Conservation (phyloP, 2,113 vertebrate species). For the Marcusenius ussheri region DNA sequence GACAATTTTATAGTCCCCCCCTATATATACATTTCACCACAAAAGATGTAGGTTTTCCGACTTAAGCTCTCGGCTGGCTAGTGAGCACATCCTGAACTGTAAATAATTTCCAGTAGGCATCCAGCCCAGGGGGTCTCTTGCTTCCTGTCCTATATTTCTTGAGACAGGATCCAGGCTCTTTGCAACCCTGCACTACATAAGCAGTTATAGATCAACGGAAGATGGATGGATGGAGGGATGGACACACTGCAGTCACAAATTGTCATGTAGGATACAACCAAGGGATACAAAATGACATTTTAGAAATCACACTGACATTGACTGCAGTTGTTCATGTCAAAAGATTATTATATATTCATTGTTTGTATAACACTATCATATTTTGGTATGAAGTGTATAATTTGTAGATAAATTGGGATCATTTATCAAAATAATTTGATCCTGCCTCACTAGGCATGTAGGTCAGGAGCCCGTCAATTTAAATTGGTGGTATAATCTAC, state of each 20-base stretch:
- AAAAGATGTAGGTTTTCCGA: neutral
- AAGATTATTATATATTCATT: neutral
- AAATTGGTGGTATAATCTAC: constrained; percentile 13
- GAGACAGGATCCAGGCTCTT: neutral
- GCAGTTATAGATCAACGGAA: neutral
- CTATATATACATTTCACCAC: neutral
- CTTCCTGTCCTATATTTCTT: neutral
- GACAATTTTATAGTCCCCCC: neutral
- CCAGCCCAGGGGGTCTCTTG: neutral
- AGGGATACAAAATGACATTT: neutral
- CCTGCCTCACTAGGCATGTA: neutral
- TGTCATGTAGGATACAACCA: neutral
- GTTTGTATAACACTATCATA: neutral
- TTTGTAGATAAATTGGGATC: constrained; percentile 5
- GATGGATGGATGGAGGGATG: neutral
- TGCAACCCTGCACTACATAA: neutral
- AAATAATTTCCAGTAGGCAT: neutral
- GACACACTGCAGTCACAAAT: neutral
- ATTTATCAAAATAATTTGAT: neutral
- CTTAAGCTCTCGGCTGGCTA: neutral
- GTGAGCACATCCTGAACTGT: neutral
- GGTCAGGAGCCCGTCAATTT: neutral
- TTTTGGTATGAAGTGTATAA: constrained; percentile 4
- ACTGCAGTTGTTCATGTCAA: neutral
- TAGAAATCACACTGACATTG: neutral